Evolutionary conservation across 2,888 invertebrate species (phyloP), one percentile per base, ranked within the genome.

Genomic region (Eretmocerus hayati): DNA sequence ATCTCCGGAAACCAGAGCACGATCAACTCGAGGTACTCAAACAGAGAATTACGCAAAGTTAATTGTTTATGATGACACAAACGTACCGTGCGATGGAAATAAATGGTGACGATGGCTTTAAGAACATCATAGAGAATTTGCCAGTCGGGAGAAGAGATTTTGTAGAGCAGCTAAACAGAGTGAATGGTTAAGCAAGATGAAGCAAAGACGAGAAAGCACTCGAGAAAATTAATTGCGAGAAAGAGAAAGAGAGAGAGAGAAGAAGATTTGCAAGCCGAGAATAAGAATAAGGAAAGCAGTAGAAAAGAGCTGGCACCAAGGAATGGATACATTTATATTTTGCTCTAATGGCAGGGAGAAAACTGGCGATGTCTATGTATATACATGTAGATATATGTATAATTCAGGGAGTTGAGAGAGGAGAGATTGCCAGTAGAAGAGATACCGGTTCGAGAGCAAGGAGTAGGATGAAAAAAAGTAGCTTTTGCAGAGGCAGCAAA

Each of bases 401-500:
- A n/a, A n/a, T n/a, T n/a, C n/a, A n/a, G 21, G n/a, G 32, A 35
- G 32, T 26, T 26, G 3, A 26, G n/a, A 21, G 22, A 30, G 26
- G 42, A 35, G 47, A 48, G 42, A 48, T 26, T 26, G 26, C 8
- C 26, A 11, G 26, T 6, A 26, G 26, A 5, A 13, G 15, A 11
- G n/a, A n/a, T n/a, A n/a, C n/a, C n/a, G n/a, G n/a, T n/a, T n/a
- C n/a, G n/a, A 16, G 43, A 39, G 40, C 38, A n/a, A 48, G 13
- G 30, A 13, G n/a, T n/a, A 41, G 36, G 37, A 18, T 23, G 41
- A 16, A 48, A 37, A 45, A 53, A 50, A 47, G 47, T 51, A 45
- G 43, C 48, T 57, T 54, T 54, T 52, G 56, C 58, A 57, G 56
- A 55, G 50, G 50, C 50, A 48, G 54, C 54, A 42, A 55, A 54